Evolutionary conservation across 2,113 vertebrate genomes (phyloP).

Genomic region (Martes martes): DNA sequence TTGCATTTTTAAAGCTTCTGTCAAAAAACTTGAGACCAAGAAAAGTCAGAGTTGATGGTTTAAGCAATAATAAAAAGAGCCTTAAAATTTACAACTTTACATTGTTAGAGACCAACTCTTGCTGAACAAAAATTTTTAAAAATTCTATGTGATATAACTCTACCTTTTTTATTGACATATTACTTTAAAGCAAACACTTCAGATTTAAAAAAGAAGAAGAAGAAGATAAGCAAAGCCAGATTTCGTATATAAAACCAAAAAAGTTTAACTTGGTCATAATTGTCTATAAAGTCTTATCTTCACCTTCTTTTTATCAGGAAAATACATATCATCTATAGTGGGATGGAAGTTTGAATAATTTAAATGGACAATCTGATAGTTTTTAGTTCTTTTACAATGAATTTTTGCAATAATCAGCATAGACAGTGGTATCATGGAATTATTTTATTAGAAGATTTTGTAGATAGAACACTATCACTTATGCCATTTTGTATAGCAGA

Average conservation of each 20-base stretch:
- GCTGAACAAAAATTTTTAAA: not conserved
- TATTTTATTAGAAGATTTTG: not conserved
- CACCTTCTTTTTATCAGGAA: not conserved
- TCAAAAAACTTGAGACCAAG: not conserved
- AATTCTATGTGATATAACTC: not conserved
- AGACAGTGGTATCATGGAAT: not conserved
- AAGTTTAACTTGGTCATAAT: not conserved
- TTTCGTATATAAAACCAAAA: not conserved
- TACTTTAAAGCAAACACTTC: not conserved
- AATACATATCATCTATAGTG: not conserved
- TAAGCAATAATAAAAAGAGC: not conserved
- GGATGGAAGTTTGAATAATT: not conserved
- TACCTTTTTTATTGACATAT: not conserved
- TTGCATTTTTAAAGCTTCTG: not conserved
- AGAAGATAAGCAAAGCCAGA: not conserved
- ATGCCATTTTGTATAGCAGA: not conserved
- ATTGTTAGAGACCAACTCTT: not conserved
- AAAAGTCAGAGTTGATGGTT: not conserved
- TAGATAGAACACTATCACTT: not conserved
- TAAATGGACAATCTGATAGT: not conserved
- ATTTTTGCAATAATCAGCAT: not conserved
- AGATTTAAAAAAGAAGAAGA: not conserved
- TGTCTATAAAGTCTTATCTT: not conserved
- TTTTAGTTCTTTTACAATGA: not conserved
- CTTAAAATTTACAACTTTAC: not conserved